These are phyloP conservation scores for Heteromormyrus szaboi DNA, from an alignment of 2,797 vertebrate species.

Conservation along the genomic window DNA sequence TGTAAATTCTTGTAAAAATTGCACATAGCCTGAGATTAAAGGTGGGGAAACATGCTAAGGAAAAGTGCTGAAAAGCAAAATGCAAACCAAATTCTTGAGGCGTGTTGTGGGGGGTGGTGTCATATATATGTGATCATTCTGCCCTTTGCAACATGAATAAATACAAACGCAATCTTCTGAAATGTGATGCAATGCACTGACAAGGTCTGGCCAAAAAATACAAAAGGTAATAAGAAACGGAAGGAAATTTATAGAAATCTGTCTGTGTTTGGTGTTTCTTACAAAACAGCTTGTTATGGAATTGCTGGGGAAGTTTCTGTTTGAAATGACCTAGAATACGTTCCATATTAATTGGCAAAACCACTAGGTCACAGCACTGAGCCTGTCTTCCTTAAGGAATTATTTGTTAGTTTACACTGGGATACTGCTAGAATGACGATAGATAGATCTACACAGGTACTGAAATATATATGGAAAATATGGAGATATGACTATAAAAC, in stretches of 20 bases:
- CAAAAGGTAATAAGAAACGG: neutral
- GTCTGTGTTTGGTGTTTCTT: neutral
- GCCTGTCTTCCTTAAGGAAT: neutral
- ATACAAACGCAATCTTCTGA: slow-evolving; percentile 6
- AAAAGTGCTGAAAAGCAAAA: neutral
- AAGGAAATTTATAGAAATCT: neutral
- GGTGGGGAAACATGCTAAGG: neutral
- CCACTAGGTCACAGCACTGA: neutral
- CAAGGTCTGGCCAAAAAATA: neutral
- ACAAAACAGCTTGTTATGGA: neutral
- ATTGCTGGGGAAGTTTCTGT: neutral
- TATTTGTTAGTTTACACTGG: neutral
- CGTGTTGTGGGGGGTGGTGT: neutral
- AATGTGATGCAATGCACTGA: neutral
- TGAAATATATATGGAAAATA: neutral
- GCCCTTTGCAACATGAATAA: neutral
- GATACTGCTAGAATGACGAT: neutral
- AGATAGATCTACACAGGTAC: neutral
- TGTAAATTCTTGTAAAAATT: neutral
- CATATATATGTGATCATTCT: neutral
- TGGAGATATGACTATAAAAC: neutral
- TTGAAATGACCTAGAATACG: neutral
- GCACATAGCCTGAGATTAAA: neutral
- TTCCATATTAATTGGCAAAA: neutral
- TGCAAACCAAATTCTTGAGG: neutral